phyloP scores from a whole-genome alignment of 2,797 vertebrate genomes.

The Apodemus agrarius region DNA sequence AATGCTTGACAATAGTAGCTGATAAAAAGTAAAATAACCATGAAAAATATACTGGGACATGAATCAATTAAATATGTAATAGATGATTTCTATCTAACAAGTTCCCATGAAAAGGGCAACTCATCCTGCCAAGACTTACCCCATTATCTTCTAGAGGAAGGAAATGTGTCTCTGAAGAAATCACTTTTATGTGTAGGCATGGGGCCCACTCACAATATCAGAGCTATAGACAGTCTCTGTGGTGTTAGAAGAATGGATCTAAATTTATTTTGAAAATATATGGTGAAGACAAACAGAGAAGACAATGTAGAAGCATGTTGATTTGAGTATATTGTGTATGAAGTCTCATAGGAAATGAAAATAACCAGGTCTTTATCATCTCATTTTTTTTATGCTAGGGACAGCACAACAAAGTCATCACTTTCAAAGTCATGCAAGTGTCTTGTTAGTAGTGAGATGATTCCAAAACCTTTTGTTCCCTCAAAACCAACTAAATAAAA shows the following conservation, averaged over 20 bases:
- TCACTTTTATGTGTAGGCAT: not conserved
- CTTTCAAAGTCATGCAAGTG: not conserved
- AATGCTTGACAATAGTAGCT: not conserved
- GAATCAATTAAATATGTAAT: not conserved
- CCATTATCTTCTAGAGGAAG: not conserved
- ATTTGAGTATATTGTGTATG: not conserved
- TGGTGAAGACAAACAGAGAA: not conserved
- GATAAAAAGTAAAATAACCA: not conserved
- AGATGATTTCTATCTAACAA: not conserved
- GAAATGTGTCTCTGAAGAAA: not conserved
- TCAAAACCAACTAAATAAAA: not conserved
- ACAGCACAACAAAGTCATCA: not conserved
- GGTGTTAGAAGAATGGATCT: slow-evolving; percentile 6
- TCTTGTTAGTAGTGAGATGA: not conserved
- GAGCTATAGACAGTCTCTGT: no score
- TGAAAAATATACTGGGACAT: not conserved
- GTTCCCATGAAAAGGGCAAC: not conserved
- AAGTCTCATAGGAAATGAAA: not conserved
- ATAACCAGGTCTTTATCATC: not conserved
- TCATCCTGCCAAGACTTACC: not conserved
- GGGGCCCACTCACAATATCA: not conserved
- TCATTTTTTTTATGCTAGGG: not conserved
- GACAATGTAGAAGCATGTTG: not conserved
- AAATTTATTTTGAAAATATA: slow-evolving; percentile 22
- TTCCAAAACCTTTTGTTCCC: not conserved